Conservation (phyloP, 23 tunicate genomes). For the Aplidium turbinatum region DNA sequence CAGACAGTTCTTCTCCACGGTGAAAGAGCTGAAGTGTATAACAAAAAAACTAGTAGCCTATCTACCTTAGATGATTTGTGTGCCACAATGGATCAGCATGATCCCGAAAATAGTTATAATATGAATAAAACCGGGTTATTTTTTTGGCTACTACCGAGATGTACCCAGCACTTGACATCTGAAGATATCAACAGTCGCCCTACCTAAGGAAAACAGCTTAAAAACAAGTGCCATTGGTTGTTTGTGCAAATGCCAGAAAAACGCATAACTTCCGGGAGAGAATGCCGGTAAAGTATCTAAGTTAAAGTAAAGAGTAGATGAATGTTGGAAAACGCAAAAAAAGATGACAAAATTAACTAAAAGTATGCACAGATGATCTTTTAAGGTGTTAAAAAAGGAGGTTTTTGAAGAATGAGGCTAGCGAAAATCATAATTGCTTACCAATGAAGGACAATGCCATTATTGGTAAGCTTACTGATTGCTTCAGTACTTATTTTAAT, state of each 20-base stretch:
- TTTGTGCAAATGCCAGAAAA: constrained; percentile 1
- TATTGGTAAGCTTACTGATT: too few species aligned
- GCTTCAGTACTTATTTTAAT: too few species aligned
- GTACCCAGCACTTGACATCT: background rate
- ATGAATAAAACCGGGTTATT: background rate
- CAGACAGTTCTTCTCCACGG: background rate
- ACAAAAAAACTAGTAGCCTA: background rate
- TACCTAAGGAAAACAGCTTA: background rate
- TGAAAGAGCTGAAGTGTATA: background rate
- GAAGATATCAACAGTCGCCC: background rate
- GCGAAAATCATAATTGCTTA: too few species aligned
- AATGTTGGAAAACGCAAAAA: background rate
- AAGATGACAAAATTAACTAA: background rate
- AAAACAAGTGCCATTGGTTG: background rate
- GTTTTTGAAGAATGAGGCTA: too few species aligned
- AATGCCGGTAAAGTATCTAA: background rate
- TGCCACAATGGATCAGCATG: background rate
- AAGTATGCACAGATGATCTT: too few species aligned
- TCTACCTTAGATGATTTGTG: background rate
- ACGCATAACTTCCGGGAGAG: background rate
- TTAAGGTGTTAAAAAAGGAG: too few species aligned
- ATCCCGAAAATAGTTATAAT: background rate
- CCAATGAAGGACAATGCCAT: too few species aligned
- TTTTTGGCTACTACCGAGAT: background rate
- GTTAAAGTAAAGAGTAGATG: background rate